Evolutionary conservation across 2,888 invertebrate genomes (phyloP).

Genomic region (Lasioglossum leucozonium): DNA sequence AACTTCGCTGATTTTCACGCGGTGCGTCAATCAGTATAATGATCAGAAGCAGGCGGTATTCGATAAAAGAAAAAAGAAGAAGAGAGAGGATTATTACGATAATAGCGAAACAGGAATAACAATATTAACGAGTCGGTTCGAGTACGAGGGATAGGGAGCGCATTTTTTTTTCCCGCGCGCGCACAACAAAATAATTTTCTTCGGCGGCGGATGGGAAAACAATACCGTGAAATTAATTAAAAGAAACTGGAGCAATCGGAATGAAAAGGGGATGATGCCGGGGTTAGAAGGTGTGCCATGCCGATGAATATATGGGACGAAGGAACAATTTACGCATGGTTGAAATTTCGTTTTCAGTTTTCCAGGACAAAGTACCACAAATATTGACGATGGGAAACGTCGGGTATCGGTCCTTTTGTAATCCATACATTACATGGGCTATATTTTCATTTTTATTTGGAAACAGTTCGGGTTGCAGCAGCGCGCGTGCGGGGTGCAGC

Average conservation of each 20-base stretch:
- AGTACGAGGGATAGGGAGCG: background rate
- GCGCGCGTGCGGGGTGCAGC: background rate
- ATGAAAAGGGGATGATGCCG: background rate
- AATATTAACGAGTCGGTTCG: background rate
- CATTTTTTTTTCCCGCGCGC: background rate
- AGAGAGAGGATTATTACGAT: background rate
- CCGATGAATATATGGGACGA: background rate
- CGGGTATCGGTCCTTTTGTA: conserved; percentile 61
- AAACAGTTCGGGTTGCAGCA: conserved; percentile 36
- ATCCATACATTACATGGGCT: conserved; percentile 64
- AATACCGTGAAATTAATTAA: conserved; percentile 4
- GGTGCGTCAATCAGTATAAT: background rate
- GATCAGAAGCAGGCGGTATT: background rate
- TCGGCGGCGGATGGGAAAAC: background rate
- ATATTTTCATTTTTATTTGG: conserved; percentile 67
- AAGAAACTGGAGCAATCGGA: background rate
- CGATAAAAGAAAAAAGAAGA: too few species aligned
- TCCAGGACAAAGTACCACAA: conserved; percentile 46
- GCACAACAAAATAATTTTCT: background rate
- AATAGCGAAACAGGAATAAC: background rate
- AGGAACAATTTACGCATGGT: conserved; percentile 30
- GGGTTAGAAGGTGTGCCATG: background rate
- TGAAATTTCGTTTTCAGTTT: conserved; percentile 49
- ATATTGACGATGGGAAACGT: conserved; percentile 51
- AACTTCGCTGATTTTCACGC: background rate